Percentiles rank a stretch among this genome's conserved stretches.
Evolutionary conservation across 2,113 vertebrate species (phyloP).

Genomic region (Vireo altiloquus): DNA sequence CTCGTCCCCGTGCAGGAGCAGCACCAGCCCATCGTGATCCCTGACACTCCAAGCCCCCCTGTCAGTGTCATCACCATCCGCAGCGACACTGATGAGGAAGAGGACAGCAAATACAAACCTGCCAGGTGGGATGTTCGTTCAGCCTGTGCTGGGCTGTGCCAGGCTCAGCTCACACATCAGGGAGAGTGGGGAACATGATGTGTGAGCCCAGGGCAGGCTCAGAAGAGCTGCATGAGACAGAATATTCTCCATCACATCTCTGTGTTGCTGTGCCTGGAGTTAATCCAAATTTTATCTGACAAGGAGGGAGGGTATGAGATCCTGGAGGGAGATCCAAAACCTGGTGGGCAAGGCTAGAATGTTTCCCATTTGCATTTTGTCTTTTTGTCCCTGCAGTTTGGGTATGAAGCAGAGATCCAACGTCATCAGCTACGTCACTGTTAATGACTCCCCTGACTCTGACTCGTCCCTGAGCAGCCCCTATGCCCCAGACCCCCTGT

Average conservation of each 20-base stretch:
- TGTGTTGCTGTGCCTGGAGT: neutral
- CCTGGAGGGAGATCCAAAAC: neutral
- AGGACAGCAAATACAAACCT: conserved; percentile 89
- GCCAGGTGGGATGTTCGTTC: conserved; percentile 58
- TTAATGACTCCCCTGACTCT: conserved; percentile 95
- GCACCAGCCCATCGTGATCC: conserved; percentile 93
- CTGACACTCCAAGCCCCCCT: conserved; percentile 93
- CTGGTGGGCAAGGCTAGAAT: neutral
- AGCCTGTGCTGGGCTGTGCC: neutral
- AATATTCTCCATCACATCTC: neutral
- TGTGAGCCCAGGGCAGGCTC: neutral
- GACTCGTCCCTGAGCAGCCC: conserved; percentile 93
- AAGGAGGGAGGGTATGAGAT: neutral
- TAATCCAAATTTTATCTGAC: neutral
- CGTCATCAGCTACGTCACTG: conserved; percentile 97
- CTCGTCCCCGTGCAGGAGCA: conserved; percentile 79
- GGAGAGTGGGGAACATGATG: rapidly evolving
- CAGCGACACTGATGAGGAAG: conserved; percentile 96
- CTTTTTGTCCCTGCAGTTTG: conserved; percentile 67
- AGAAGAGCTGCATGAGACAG: neutral
- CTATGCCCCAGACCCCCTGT: conserved; percentile 78
- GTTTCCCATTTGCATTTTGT: neutral
- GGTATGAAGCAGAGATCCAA: conserved; percentile 88
- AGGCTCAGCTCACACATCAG: neutral
- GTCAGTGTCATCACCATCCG: conserved; percentile 98